Percentiles rank a stretch among this genome's conserved stretches.
Conservation (phyloP, 2,888 invertebrate species). For the Ophion slaviceki region DNA sequence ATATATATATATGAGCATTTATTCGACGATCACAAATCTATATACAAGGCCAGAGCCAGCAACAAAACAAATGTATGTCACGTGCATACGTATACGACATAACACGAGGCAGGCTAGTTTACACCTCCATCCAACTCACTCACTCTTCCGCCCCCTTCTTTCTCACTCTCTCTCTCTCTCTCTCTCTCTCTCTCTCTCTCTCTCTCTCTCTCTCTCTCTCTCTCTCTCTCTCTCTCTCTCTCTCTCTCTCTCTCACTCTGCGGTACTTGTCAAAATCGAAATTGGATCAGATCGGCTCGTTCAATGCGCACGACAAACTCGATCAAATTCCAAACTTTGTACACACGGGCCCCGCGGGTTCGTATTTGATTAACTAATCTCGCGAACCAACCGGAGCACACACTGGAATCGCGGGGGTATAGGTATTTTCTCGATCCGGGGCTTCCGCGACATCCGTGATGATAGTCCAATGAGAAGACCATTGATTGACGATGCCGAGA, state of each 20-base stretch:
- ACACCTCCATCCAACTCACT: background rate
- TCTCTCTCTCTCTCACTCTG: slow-evolving; percentile 6
- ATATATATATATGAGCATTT: background rate
- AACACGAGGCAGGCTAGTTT: background rate
- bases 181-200: slow-evolving; percentile 3
- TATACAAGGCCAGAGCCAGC: background rate
- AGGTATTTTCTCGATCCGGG: slow-evolving; percentile 37
- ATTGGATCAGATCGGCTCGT: slow-evolving; percentile 75
- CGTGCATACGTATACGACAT: slow-evolving; percentile 7
- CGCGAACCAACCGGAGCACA: slow-evolving; percentile 15
- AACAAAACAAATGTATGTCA: slow-evolving; percentile 41
- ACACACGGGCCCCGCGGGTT: slow-evolving; percentile 71
- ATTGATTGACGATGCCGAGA: too few species aligned
- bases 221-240: slow-evolving; percentile 12
- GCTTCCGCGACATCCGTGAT: slow-evolving; percentile 23
- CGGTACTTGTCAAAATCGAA: slow-evolving; percentile 69
- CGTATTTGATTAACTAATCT: slow-evolving; percentile 76
- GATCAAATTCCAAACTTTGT: slow-evolving; percentile 77
- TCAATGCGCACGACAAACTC: slow-evolving; percentile 71
- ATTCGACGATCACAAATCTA: too few species aligned
- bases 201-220: slow-evolving; percentile 7
- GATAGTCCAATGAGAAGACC: background rate
- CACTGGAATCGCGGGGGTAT: slow-evolving; percentile 9
- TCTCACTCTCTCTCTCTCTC: slow-evolving; percentile 21
- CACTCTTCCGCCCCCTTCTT: too few species aligned